Evolutionary conservation across 2,888 invertebrate species (phyloP).

Genomic region (Sepiola atlantica): DNA sequence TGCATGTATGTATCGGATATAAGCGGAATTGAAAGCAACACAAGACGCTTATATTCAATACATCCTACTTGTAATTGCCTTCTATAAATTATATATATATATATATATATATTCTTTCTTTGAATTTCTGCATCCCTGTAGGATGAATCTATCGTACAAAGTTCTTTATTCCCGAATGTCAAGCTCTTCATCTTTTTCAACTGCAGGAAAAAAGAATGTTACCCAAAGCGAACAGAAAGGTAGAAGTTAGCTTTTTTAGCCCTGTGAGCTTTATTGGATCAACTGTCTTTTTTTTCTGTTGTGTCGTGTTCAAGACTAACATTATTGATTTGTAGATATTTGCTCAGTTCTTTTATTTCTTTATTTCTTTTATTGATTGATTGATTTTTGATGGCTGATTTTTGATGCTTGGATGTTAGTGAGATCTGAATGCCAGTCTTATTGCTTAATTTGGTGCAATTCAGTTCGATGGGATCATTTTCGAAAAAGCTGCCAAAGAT

Average conservation of each 20-base stretch:
- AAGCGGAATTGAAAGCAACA: no score
- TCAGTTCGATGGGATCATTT: no score
- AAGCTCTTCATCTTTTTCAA: background rate
- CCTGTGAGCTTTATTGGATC: background rate
- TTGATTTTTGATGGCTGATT: background rate
- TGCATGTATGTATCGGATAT: no score
- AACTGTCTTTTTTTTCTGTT: background rate
- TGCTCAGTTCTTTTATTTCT: background rate
- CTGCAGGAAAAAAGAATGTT: background rate
- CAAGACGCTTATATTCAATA: no score
- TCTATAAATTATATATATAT: no score
- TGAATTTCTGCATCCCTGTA: background rate
- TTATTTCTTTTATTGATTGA: background rate
- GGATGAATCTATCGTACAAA: background rate
- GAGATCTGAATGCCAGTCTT: constrained; percentile 32
- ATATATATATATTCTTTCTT: no score
- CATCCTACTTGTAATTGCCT: no score
- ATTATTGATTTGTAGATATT: background rate
- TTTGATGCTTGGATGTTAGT: background rate
- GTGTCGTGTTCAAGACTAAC: background rate
- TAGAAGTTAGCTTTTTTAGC: background rate
- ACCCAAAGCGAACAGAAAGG: background rate
- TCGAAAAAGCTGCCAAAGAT: no score
- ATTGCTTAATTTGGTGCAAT: background rate
- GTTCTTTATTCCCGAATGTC: background rate